These are phyloP conservation scores for Parazoanthus darwini DNA, from an alignment of 92 coral and sea anemone species.

Conservation along the genomic window DNA sequence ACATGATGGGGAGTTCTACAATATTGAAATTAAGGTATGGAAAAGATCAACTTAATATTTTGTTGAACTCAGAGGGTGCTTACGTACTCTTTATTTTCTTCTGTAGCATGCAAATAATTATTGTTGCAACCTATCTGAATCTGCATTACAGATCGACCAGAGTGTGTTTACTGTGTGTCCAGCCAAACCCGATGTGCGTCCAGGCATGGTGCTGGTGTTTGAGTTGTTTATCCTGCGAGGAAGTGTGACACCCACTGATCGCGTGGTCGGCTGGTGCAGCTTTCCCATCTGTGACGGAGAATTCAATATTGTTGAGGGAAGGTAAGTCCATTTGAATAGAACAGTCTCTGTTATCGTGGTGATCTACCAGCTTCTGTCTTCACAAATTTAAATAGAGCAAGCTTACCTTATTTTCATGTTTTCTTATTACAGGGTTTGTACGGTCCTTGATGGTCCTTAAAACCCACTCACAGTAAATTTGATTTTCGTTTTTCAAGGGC, in stretches of 20 bases:
- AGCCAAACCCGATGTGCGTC: constrained; percentile 95
- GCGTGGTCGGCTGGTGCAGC: constrained; percentile 99
- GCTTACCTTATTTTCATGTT: too few species aligned
- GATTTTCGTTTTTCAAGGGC: too few species aligned
- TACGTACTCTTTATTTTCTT: too few species aligned
- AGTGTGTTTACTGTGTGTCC: constrained; percentile 99
- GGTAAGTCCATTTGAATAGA: constrained; percentile 51
- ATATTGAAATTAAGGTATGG: constrained; percentile 90
- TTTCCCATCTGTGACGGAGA: constrained; percentile 97
- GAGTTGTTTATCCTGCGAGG: constrained; percentile 95
- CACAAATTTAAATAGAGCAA: too few species aligned
- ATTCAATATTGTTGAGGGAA: constrained; percentile 97
- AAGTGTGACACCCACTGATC: constrained; percentile 95
- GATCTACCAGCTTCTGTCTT: background rate
- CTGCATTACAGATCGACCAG: constrained; percentile 83
- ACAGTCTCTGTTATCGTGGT: too few species aligned
- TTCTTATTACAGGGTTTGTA: too few species aligned
- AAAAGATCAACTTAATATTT: too few species aligned
- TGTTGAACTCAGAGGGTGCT: too few species aligned
- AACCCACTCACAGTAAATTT: too few species aligned
- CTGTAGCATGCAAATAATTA: too few species aligned
- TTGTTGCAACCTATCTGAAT: background rate
- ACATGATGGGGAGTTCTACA: constrained; percentile 97
- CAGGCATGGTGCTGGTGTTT: constrained; percentile 96
- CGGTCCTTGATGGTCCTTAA: too few species aligned